phyloP scores from a whole-genome alignment of 2,797 vertebrate genomes.

The Rhynchotus rufescens region DNA sequence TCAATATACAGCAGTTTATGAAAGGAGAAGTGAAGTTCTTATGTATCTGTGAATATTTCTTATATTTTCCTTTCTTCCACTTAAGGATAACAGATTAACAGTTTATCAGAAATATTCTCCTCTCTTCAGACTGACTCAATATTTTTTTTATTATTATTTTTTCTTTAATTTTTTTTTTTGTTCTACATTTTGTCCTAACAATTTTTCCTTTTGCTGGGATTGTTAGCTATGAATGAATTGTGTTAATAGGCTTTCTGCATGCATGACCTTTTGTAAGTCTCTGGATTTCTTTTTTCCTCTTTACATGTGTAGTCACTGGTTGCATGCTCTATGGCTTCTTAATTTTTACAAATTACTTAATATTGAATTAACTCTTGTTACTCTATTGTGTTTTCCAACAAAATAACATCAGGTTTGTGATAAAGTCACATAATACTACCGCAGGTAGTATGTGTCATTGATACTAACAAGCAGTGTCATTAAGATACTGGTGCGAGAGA shows the following conservation, averaged over 20 bases:
- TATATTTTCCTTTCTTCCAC: not conserved
- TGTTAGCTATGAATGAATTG: conserved; percentile 8
- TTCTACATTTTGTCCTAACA: not conserved
- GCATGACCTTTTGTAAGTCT: not conserved
- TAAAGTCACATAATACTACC: not conserved
- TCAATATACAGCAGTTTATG: not conserved
- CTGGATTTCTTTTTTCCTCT: not conserved
- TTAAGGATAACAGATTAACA: not conserved
- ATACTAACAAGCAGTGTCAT: not conserved
- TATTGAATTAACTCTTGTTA: not conserved
- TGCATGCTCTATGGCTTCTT: not conserved
- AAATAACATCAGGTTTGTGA: not conserved
- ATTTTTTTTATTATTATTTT: not conserved
- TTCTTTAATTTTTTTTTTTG: not conserved
- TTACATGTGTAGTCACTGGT: not conserved
- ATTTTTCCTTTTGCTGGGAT: not conserved
- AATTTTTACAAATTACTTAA: not conserved
- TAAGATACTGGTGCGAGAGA: not conserved
- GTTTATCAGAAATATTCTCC: not conserved
- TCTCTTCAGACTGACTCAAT: not conserved
- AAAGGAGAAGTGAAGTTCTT: not conserved
- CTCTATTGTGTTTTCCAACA: not conserved
- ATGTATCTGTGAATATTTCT: not conserved
- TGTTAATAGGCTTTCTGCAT: not conserved
- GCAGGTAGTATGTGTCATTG: not conserved